Conservation (phyloP, 2,113 vertebrate genomes). For the Mandrillus leucophaeus region DNA sequence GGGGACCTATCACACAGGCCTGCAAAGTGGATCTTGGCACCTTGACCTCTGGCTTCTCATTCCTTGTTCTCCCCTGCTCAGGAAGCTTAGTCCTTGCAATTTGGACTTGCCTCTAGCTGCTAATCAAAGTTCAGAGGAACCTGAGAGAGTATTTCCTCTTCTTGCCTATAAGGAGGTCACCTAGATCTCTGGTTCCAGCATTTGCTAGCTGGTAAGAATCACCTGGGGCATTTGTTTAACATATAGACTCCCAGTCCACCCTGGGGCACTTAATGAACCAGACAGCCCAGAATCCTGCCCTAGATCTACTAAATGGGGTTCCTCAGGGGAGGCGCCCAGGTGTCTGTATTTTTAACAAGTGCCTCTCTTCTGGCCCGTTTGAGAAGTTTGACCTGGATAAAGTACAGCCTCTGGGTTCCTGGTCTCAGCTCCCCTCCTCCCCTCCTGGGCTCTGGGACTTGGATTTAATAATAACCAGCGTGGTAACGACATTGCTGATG, state of each 20-base stretch:
- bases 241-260: background rate
- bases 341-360: background rate
- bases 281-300: background rate
- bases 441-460: background rate
- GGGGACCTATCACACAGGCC: too few relatives aligned
- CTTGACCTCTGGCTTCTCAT: background rate
- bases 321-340: accelerated
- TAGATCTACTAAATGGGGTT: background rate
- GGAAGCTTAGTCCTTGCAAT: background rate
- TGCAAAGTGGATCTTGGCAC: background rate
- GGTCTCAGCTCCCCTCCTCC: background rate
- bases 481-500: background rate
- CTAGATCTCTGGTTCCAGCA: background rate
- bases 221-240: background rate
- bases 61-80: background rate
- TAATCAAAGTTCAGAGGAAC: background rate
- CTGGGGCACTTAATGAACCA: background rate
- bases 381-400: background rate
- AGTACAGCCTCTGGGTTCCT: background rate
- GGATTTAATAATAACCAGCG: background rate
- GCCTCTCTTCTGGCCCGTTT: background rate
- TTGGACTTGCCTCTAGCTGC: background rate
- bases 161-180: background rate
- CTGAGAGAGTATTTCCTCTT: background rate
- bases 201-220: background rate